These are phyloP conservation scores for Chlorospingus flavigularis DNA, from an alignment of 2,797 vertebrate species.

Conservation along the genomic window DNA sequence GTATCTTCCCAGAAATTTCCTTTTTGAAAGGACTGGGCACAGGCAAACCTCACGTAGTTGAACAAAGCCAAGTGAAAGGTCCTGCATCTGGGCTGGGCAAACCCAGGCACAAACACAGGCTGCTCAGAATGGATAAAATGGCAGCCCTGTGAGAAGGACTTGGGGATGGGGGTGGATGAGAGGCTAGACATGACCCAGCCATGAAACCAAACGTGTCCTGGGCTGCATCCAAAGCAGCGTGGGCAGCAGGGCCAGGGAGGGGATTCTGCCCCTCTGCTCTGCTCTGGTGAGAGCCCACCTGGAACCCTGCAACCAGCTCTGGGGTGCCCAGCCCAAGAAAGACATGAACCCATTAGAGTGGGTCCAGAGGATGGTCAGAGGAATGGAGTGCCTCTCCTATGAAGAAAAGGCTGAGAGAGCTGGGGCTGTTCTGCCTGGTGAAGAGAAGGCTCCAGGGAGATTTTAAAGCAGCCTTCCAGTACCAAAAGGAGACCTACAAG, in stretches of 20 bases:
- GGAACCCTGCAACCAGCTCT: accelerated
- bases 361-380: not conserved
- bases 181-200: not conserved
- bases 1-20: not conserved
- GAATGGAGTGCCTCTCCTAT: not conserved
- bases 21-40: not conserved
- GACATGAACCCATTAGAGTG: not conserved
- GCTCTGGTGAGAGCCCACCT: accelerated
- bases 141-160: not conserved
- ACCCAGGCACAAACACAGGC: not conserved
- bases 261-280: not conserved
- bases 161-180: accelerated
- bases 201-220: accelerated
- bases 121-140: not conserved
- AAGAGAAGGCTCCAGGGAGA: not conserved
- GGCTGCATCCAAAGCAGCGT: not conserved
- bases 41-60: not conserved
- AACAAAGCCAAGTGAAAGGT: not conserved
- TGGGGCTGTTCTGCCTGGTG: not conserved
- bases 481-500: not conserved
- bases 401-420: not conserved
- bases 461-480: not conserved
- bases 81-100: not conserved
- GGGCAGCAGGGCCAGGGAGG: not conserved
- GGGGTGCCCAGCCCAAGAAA: not conserved